These are phyloP conservation scores for Neosalanx taihuensis DNA, from an alignment of 2,797 vertebrate species.

Conservation along the genomic window DNA sequence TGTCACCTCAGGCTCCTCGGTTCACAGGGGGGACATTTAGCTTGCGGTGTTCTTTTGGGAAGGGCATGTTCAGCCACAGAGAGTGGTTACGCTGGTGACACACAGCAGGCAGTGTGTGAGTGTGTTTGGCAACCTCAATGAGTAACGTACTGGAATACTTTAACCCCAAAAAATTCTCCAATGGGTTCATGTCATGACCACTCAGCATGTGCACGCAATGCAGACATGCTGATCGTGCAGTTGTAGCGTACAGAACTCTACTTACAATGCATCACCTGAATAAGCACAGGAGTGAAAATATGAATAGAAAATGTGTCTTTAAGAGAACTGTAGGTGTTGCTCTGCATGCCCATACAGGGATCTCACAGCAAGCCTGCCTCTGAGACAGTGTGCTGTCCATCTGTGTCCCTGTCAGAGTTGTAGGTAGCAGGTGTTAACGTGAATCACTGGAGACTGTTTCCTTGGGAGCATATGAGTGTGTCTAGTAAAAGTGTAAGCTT, in stretches of 20 bases:
- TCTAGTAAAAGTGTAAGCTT: not conserved
- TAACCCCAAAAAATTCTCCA: not conserved
- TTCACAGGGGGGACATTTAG: not conserved
- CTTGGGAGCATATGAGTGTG: slow-evolving; percentile 10
- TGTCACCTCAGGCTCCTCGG: slow-evolving; percentile 41
- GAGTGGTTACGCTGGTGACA: no score
- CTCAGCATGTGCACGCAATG: not conserved
- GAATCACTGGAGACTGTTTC: slow-evolving; percentile 14
- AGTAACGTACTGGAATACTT: slow-evolving; percentile 26
- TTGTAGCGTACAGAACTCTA: not conserved
- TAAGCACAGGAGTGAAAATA: not conserved
- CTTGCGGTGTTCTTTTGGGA: slow-evolving; percentile 20
- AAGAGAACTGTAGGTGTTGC: slow-evolving; percentile 4
- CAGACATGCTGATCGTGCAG: not conserved
- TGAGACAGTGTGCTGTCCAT: slow-evolving; percentile 28
- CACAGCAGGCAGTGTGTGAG: no score
- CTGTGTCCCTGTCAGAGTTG: slow-evolving; percentile 38
- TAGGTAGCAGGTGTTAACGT: slow-evolving; percentile 25
- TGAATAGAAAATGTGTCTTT: not conserved
- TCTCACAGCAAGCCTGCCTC: slow-evolving; percentile 25
- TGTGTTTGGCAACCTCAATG: slow-evolving; percentile 30
- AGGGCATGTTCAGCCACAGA: slow-evolving; percentile 12
- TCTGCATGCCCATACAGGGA: slow-evolving; percentile 20
- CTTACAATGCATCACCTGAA: not conserved
- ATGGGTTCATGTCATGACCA: not conserved